A percentile compares a stretch with the other conserved stretches of the same genome.
These are phyloP conservation scores for Siniperca chuatsi DNA, from an alignment of 2,113 vertebrate genomes.

Conservation along the genomic window DNA sequence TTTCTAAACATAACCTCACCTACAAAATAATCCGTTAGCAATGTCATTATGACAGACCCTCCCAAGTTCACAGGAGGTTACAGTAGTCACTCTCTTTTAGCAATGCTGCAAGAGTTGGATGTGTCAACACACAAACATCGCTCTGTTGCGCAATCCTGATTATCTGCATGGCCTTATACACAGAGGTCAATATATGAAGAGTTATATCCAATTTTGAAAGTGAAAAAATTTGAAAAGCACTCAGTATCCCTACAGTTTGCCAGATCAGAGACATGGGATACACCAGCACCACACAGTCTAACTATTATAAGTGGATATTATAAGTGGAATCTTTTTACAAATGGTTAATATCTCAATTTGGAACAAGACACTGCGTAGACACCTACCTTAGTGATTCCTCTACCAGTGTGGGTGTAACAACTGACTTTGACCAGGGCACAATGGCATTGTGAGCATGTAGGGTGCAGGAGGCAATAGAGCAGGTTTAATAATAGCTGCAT, in stretches of 20 bases:
- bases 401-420: slow-evolving; percentile 48
- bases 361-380: slow-evolving; percentile 10
- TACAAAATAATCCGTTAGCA: not conserved
- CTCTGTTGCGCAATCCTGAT: not conserved
- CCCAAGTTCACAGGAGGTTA: slow-evolving; percentile 3
- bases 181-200: not conserved
- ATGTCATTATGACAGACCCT: not conserved
- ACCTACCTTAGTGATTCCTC: slow-evolving; percentile 39
- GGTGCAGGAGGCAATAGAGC: slow-evolving; percentile 15
- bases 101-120: not conserved
- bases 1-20: not conserved
- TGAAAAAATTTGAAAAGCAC: not conserved
- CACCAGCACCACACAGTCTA: not conserved
- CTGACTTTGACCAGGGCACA: slow-evolving; percentile 57
- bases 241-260: not conserved
- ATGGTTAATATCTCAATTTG: slow-evolving; percentile 28
- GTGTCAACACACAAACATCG: not conserved
- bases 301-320: not conserved
- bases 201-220: not conserved
- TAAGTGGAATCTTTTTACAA: slow-evolving; percentile 7
- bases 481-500: slow-evolving; percentile 62
- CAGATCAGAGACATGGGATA: not conserved
- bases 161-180: not conserved
- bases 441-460: slow-evolving; percentile 45
- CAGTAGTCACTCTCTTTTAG: not conserved